These are phyloP conservation scores for Conus canariensis DNA, from an alignment of 2,888 invertebrate species.

Conservation along the genomic window DNA sequence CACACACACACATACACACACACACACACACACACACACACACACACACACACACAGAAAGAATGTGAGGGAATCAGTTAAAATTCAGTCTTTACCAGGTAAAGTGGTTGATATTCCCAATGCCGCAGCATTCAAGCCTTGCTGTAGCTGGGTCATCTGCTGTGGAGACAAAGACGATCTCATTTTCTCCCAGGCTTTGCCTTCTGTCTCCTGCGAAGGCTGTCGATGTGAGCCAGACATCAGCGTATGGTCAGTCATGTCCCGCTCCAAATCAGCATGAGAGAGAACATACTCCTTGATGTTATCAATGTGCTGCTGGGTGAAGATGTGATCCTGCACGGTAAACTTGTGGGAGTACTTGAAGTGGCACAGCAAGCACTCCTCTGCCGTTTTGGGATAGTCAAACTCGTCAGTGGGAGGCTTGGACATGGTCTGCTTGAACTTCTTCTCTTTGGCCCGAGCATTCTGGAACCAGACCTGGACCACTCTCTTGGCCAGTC, in stretches of 20 bases:
- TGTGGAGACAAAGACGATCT: constrained; percentile 67
- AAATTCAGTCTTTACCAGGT: background rate
- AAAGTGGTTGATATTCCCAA: constrained; percentile 54
- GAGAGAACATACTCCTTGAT: constrained; percentile 83
- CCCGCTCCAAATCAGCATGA: constrained; percentile 68
- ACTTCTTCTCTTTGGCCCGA: constrained; percentile 97
- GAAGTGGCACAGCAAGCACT: constrained; percentile 94
- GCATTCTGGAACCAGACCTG: constrained; percentile 94
- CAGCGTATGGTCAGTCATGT: constrained; percentile 42
- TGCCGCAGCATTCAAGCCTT: constrained; percentile 64
- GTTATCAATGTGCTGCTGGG: constrained; percentile 93
- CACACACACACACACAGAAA: background rate
- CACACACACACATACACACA: background rate
- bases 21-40: background rate
- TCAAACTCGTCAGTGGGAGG: constrained; percentile 68
- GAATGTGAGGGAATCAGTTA: too few relatives aligned
- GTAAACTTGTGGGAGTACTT: constrained; percentile 96
- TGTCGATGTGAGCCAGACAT: constrained; percentile 46
- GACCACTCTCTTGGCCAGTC: constrained; percentile 92
- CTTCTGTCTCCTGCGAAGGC: constrained; percentile 64
- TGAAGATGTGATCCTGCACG: constrained; percentile 87
- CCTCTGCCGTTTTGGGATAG: constrained; percentile 79
- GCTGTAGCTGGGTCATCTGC: constrained; percentile 76
- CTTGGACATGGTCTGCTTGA: constrained; percentile 65
- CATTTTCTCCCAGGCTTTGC: constrained; percentile 67